Evolutionary conservation across 2,797 vertebrate species (phyloP).

Genomic region (Periophthalmus magnuspinnatus): DNA sequence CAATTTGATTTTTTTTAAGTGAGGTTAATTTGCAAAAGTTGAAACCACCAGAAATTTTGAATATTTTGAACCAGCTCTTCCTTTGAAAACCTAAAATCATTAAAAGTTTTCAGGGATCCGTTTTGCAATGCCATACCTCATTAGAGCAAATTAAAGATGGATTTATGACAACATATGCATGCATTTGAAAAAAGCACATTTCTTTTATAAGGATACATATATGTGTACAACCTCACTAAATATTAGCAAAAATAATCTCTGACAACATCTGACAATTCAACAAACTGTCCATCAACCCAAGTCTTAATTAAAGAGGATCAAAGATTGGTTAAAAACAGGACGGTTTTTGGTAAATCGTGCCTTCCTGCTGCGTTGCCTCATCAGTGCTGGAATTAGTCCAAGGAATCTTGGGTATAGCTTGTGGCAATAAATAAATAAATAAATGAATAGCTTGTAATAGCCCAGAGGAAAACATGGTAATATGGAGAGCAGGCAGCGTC

Average conservation of each 20-base stretch:
- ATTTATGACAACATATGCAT: neutral
- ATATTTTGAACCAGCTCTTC: neutral
- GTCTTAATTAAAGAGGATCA: constrained; percentile 13
- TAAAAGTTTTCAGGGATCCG: constrained; percentile 16
- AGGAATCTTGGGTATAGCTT: constrained; percentile 10
- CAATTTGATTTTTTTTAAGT: neutral
- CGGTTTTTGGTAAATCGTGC: constrained; percentile 16
- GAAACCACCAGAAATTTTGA: neutral
- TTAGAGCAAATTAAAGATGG: constrained; percentile 1
- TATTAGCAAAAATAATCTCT: neutral
- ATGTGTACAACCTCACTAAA: neutral
- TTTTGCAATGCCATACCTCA: neutral
- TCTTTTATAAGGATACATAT: too few relatives aligned
- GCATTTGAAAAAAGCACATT: neutral
- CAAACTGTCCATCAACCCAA: neutral
- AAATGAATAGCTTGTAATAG: neutral
- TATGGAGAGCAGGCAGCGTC: neutral
- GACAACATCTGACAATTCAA: neutral
- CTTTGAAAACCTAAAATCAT: constrained; percentile 1
- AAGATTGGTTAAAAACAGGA: constrained; percentile 14
- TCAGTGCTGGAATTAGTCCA: neutral
- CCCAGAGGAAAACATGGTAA: neutral
- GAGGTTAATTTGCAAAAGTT: neutral
- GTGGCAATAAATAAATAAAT: neutral
- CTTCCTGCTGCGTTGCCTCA: constrained; percentile 14